Evolutionary conservation across 2,113 vertebrate genomes (phyloP).

Genomic region (Campylomormyrus tamandua): DNA sequence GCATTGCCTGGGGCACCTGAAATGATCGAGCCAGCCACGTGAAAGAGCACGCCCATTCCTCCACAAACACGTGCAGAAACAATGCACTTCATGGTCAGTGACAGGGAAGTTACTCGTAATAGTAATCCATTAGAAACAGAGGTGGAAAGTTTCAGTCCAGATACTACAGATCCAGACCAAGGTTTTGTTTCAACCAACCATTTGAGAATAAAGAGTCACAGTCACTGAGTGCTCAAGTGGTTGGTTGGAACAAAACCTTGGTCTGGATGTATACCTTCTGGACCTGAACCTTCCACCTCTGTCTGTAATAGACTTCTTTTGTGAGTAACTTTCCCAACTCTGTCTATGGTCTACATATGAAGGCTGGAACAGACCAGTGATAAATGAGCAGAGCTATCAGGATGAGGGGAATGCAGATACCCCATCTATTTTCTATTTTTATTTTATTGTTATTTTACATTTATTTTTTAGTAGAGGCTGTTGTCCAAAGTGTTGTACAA

Average conservation of each 20-base stretch:
- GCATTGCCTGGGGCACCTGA: not conserved
- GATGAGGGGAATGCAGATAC: not conserved
- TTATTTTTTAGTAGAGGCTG: not conserved
- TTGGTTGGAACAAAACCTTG: too few relatives aligned
- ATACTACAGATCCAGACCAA: not conserved
- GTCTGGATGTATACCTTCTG: too few relatives aligned
- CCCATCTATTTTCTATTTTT: not conserved
- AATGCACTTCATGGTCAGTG: not conserved
- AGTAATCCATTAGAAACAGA: not conserved
- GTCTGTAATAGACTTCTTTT: too few relatives aligned
- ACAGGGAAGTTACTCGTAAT: not conserved
- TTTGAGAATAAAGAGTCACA: not conserved
- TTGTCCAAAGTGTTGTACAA: not conserved
- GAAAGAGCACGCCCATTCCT: not conserved
- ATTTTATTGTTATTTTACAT: not conserved
- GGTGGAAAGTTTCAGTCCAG: not conserved
- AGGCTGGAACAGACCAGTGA: not conserved
- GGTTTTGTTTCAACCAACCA: not conserved
- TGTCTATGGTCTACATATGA: not conserved
- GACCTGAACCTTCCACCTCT: too few relatives aligned
- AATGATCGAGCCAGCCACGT: not conserved
- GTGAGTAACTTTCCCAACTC: too few relatives aligned
- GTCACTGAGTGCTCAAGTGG: not conserved
- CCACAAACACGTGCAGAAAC: not conserved
- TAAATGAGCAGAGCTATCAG: not conserved